Evolutionary conservation across 2,113 vertebrate species (phyloP).

Genomic region (Gallinago undulata): DNA sequence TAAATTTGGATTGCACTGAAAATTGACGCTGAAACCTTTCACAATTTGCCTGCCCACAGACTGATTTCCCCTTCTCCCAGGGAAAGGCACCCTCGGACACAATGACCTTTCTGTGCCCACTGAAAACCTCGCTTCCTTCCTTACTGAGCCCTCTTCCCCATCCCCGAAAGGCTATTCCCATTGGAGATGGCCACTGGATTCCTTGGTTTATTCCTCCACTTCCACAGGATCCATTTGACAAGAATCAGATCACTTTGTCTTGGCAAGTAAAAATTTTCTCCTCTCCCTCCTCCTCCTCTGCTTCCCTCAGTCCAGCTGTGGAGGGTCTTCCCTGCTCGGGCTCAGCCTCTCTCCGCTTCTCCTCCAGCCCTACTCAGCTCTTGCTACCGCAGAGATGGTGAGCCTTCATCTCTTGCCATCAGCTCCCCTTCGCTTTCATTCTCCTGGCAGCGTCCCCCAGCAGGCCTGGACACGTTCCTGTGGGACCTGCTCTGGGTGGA

Average conservation of each 20-base stretch:
- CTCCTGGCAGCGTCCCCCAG: background rate
- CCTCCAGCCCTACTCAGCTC: background rate
- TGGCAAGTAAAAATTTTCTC: background rate
- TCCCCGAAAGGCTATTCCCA: background rate
- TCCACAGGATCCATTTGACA: background rate
- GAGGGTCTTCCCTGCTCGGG: background rate
- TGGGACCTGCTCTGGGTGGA: too few relatives aligned
- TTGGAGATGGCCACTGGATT: background rate
- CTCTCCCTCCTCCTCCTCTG: background rate
- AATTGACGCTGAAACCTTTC: background rate
- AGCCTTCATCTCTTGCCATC: background rate
- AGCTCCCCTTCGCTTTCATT: background rate
- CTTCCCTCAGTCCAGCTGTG: background rate
- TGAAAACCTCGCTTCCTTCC: background rate
- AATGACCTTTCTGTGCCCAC: background rate
- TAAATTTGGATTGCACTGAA: background rate
- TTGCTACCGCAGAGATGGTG: background rate
- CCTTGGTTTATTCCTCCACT: background rate
- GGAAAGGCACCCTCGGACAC: rapidly evolving
- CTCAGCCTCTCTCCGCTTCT: background rate
- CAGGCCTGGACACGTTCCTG: background rate
- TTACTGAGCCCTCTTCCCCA: background rate
- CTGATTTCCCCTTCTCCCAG: background rate
- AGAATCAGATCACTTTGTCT: background rate
- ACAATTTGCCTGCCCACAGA: background rate